These are phyloP conservation scores for Pristionchus maxplancki DNA, from an alignment of 2,888 invertebrate species.

Conservation along the genomic window DNA sequence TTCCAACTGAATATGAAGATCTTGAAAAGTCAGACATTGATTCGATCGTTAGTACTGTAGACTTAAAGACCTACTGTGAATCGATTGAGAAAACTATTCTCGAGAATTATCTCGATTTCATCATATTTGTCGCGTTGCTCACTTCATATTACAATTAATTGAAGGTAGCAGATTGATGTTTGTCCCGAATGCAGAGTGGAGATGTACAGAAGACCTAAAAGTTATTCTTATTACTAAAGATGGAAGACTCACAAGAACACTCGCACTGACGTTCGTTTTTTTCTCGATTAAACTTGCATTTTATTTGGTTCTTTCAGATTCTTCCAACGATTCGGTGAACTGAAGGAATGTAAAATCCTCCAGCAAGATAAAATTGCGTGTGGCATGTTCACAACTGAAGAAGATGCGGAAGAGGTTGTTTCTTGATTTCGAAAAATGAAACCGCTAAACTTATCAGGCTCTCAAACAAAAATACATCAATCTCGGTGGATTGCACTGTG, in stretches of 20 bases:
- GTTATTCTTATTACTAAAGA: neutral
- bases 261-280: neutral
- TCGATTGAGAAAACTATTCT: too few species aligned
- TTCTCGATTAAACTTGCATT: neutral
- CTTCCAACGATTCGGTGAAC: neutral
- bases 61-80: too few species aligned
- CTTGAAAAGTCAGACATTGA: too few species aligned
- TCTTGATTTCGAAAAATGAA: neutral
- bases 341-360: neutral
- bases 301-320: neutral
- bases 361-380: neutral
- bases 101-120: too few species aligned
- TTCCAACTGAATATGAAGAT: too few species aligned
- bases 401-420: neutral
- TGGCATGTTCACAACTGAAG: slow-evolving; percentile 1
- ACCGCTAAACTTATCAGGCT: neutral
- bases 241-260: neutral
- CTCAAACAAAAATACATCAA: neutral
- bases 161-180: neutral
- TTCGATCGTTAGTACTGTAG: too few species aligned
- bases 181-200: neutral
- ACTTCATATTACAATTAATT: too few species aligned
- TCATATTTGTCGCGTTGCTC: too few species aligned
- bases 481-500: neutral
- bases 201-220: neutral